These are phyloP conservation scores for Callimorpha dominula DNA, from an alignment of 2,888 invertebrate genomes.

Conservation along the genomic window DNA sequence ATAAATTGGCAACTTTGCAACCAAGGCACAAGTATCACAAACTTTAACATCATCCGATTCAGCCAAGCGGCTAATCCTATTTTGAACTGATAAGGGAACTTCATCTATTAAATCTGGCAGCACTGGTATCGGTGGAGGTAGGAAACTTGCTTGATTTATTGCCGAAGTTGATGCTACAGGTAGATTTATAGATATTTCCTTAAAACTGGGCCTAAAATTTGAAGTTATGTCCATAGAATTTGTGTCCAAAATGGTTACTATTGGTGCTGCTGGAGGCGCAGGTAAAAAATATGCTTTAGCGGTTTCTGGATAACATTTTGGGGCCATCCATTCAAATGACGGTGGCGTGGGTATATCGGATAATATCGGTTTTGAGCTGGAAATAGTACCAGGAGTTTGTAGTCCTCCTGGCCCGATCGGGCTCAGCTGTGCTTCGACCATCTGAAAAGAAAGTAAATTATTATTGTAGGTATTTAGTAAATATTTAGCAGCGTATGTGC, in stretches of 20 bases:
- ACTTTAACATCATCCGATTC: constrained; percentile 17
- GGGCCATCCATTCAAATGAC: constrained; percentile 19
- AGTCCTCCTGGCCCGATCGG: not conserved
- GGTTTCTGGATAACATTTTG: constrained; percentile 52
- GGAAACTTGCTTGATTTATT: constrained; percentile 26
- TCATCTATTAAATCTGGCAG: constrained; percentile 54
- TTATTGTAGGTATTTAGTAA: too few species aligned
- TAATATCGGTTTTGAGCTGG: constrained; percentile 4
- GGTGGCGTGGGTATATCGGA: constrained; percentile 9
- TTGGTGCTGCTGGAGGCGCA: constrained; percentile 46
- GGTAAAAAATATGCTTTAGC: constrained; percentile 57
- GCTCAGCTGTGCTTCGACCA: constrained; percentile 21
- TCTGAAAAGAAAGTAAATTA: constrained; percentile 24
- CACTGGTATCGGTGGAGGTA: constrained; percentile 42
- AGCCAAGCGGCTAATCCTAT: constrained; percentile 35
- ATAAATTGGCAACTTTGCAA: constrained; percentile 46
- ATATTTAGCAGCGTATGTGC: too few species aligned
- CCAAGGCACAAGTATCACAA: constrained; percentile 30
- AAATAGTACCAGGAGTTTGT: not conserved
- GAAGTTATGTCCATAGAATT: not conserved
- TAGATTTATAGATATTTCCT: constrained; percentile 11
- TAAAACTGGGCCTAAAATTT: not conserved
- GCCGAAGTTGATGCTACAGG: constrained; percentile 19
- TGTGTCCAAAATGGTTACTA: constrained; percentile 41
- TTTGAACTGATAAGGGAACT: constrained; percentile 43